These are phyloP conservation scores for Oncopodura yosiiana DNA, from an alignment of 1,140 invertebrate genomes.

Conservation along the genomic window DNA sequence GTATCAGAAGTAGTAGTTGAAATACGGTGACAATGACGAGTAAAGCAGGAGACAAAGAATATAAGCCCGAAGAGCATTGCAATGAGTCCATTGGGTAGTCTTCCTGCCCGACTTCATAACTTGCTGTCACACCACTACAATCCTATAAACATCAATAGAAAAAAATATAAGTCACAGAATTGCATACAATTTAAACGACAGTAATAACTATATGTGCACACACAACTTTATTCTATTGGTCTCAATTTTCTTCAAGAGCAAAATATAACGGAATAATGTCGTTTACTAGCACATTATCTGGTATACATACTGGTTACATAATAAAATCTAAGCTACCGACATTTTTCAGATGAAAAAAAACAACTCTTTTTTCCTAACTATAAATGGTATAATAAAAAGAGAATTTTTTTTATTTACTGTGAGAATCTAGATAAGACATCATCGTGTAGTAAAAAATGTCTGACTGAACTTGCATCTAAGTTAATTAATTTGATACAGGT, in stretches of 20 bases:
- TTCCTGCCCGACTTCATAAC: conserved; percentile 6
- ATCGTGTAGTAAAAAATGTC: too few relatives aligned
- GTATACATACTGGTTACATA: too few relatives aligned
- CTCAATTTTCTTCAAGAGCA: not conserved
- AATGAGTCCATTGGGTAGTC: conserved; percentile 24
- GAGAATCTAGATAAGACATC: too few relatives aligned
- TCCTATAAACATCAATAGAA: conserved; percentile 15
- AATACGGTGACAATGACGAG: not conserved
- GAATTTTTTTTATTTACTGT: too few relatives aligned
- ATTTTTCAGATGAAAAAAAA: too few relatives aligned
- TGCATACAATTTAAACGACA: not conserved
- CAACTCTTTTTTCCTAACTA: too few relatives aligned
- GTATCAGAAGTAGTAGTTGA: not conserved
- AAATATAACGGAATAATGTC: too few relatives aligned
- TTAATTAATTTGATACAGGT: not conserved
- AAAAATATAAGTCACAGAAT: not conserved
- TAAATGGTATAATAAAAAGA: too few relatives aligned
- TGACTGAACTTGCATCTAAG: too few relatives aligned
- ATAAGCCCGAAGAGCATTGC: conserved; percentile 13
- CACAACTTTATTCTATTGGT: not conserved
- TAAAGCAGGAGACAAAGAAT: not conserved
- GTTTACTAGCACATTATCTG: too few relatives aligned
- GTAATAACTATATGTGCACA: not conserved
- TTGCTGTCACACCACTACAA: conserved; percentile 19
- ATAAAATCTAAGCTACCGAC: too few relatives aligned